phyloP scores from a whole-genome alignment of 2,888 invertebrate genomes.

The Orgyia antiqua region DNA sequence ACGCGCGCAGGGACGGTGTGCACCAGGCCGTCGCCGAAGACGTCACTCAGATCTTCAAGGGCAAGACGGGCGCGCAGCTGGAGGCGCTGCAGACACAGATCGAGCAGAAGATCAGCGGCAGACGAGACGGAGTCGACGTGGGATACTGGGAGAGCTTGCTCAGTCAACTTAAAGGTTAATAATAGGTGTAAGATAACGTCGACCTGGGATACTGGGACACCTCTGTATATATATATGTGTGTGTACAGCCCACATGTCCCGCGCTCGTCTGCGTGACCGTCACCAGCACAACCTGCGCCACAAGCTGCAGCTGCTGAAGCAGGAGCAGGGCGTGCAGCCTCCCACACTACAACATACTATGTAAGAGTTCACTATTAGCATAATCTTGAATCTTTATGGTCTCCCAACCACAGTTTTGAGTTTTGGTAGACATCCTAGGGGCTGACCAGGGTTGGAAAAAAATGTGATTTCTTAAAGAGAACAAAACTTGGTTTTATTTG shows the following conservation, averaged over 20 bases:
- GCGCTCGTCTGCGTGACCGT: constrained; percentile 92
- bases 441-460: no score
- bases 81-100: constrained; percentile 90
- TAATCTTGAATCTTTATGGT: no score
- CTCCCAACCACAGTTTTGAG: no score
- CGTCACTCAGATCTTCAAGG: constrained; percentile 93
- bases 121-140: constrained; percentile 94
- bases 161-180: constrained; percentile 91
- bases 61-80: constrained; percentile 93
- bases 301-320: constrained; percentile 93
- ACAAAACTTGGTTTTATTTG: no score
- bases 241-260: constrained; percentile 90
- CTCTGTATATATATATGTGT: no score
- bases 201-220: no score
- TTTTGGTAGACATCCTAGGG: no score
- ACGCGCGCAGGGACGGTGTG: constrained; percentile 85
- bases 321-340: constrained; percentile 81
- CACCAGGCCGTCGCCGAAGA: constrained; percentile 95
- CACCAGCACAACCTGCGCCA: constrained; percentile 93
- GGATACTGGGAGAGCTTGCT: constrained; percentile 98
- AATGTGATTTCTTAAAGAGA: no score
- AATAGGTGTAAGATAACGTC: background rate
- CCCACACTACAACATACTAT: no score
- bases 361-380: no score
- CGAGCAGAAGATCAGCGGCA: constrained; percentile 89